phyloP scores from a whole-genome alignment of 2,888 invertebrate genomes.

The Julus scanicus region DNA sequence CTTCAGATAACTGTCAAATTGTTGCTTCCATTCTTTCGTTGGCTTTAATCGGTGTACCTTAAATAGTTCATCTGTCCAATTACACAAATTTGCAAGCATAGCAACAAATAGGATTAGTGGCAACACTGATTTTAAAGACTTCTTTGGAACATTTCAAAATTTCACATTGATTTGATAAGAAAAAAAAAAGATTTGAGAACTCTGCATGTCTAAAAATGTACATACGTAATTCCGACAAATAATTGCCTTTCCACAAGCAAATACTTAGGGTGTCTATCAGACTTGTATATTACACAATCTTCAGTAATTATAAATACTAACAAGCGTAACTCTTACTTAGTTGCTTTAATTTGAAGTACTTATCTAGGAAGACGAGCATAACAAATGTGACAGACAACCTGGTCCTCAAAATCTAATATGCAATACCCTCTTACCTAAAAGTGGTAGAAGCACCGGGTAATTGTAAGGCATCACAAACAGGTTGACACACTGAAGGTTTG shows the following conservation, averaged over 20 bases:
- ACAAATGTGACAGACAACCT: background rate
- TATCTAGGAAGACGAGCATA: background rate
- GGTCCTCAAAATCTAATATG: background rate
- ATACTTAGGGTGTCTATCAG: background rate
- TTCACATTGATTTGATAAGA: background rate
- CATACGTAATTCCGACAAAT: background rate
- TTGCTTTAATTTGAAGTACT: background rate
- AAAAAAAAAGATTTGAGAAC: constrained; percentile 26
- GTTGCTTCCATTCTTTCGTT: constrained; percentile 89
- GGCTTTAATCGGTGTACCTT: constrained; percentile 93
- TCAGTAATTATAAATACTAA: background rate
- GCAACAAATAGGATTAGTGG: constrained; percentile 51
- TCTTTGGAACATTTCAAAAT: constrained; percentile 42
- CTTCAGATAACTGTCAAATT: constrained; percentile 92
- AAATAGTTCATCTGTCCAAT: constrained; percentile 81
- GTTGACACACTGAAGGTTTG: constrained; percentile 92
- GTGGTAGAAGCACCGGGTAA: constrained; percentile 91
- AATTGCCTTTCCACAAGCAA: background rate
- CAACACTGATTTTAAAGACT: constrained; percentile 44
- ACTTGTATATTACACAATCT: background rate
- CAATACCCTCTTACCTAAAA: constrained; percentile 71
- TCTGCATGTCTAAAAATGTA: constrained; percentile 2
- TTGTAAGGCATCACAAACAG: constrained; percentile 99
- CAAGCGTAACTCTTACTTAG: background rate
- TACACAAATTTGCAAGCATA: constrained; percentile 53